phyloP scores from a whole-genome alignment of 2,888 invertebrate species.

The Ligdia adustata region DNA sequence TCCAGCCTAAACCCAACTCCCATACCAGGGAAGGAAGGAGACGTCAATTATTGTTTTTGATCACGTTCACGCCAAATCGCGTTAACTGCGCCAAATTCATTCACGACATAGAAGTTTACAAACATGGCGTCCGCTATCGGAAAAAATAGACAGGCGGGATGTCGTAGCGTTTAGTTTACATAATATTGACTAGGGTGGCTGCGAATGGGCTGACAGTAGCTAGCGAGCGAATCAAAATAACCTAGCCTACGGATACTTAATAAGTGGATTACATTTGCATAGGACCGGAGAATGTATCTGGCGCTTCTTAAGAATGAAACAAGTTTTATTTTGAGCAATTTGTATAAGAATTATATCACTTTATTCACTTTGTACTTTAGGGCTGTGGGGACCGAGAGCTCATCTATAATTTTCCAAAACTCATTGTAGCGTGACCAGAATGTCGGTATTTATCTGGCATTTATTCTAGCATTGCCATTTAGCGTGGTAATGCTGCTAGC shows the following conservation, averaged over 20 bases:
- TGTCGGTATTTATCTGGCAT: no score
- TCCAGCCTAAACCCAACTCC: no score
- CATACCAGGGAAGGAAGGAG: no score
- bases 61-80: conserved; percentile 65
- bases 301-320: background rate
- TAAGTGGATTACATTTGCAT: background rate
- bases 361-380: background rate
- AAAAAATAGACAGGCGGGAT: conserved; percentile 81
- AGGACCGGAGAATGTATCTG: background rate
- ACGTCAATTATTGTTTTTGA: conserved; percentile 35
- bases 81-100: conserved; percentile 80
- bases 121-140: conserved; percentile 70
- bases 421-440: no score
- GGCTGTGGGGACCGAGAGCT: no score
- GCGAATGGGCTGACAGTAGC: conserved; percentile 27
- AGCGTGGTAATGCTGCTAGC: no score
- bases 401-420: no score
- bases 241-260: background rate
- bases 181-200: conserved; percentile 77
- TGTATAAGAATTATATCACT: background rate
- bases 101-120: conserved; percentile 74
- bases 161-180: conserved; percentile 70
- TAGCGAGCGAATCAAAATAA: conserved; percentile 13
- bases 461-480: no score
- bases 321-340: background rate